Base-by-base conservation (phyloP, 2,797 vertebrate genomes). In the Falco cherrug region DNA sequence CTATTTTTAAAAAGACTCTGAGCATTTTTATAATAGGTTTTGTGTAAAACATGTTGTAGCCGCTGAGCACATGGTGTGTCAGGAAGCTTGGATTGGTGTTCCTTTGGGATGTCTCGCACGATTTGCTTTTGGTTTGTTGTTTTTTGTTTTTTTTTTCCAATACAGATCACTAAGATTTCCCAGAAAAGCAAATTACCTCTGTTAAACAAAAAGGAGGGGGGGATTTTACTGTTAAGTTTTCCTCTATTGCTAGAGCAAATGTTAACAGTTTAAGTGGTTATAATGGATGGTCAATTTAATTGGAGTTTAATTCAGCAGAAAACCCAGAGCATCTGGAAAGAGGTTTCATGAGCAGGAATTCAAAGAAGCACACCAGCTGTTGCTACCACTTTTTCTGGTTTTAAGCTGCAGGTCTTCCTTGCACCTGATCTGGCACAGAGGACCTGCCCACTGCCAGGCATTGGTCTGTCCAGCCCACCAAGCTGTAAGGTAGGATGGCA, bases 271-370 rank as follows among this genome's bases (percentile, higher is more conserved):
- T 95, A 96, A 98, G 96, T 73, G 45, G 48, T 89, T 97, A 91
- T 94, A 97, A 97, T 93, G 86, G 68, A 69, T 94, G 93, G 94
- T 96, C 95, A 97, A 89, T 96, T 97, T 95, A 93, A 76, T 50
- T 25, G 74, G 74, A 95, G 92, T 95, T 97, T 97, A 96, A 95
- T 96, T 96, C 95, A 97, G 95, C 93, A 95, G 97, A 95, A 97
- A 97, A 95, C 74, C 78, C 91, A 92, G 96, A 96, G 89, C 87
- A 91, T 95, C 94, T 85, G n/a, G n/a, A 89, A 90, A 97, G 89
- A 95, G 60, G 91, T 89, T 97, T 96, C 94, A 35, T 35, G 73
- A 93, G 74, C 48, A 60, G 10, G 70, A 77, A 80, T 84, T 15
- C 6, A 2, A 39, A 7, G n/a, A 17, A 68, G 51, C 41, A 77